Conservation (phyloP, 64 coral and sea anemone species). For the Porites lutea region DNA sequence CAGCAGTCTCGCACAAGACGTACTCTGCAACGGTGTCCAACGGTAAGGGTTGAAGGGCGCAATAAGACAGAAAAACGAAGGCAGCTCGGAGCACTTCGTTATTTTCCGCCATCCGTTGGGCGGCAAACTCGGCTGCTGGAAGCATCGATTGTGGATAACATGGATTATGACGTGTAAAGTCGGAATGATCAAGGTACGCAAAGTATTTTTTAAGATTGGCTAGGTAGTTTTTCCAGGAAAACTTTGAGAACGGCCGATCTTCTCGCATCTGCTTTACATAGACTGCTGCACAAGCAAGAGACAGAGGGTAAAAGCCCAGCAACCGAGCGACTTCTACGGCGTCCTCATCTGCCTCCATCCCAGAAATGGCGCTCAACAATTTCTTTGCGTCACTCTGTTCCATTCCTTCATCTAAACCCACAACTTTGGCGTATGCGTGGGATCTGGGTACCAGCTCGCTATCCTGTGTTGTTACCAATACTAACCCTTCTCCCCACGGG, state of each 20-base stretch:
- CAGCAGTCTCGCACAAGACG: slow-evolving; percentile 26
- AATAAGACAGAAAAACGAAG: slow-evolving; percentile 87
- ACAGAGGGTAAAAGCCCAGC: slow-evolving; percentile 82
- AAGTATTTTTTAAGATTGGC: slow-evolving; percentile 70
- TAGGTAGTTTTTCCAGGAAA: slow-evolving; percentile 77
- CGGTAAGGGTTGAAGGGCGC: slow-evolving; percentile 79
- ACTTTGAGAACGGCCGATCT: slow-evolving; percentile 75
- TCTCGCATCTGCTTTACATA: slow-evolving; percentile 80
- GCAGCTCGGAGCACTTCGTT: slow-evolving; percentile 67
- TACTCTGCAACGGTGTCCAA: slow-evolving; percentile 75
- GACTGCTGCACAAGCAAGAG: slow-evolving; percentile 90
- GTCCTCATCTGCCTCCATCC: slow-evolving; percentile 52
- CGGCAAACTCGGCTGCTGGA: slow-evolving; percentile 75
- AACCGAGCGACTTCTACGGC: slow-evolving; percentile 44
- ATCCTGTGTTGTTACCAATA: slow-evolving; percentile 89
- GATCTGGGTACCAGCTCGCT: slow-evolving; percentile 75
- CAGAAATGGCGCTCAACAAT: slow-evolving; percentile 60
- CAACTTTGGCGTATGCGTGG: slow-evolving; percentile 57
- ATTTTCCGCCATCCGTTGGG: slow-evolving; percentile 83
- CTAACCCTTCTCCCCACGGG: slow-evolving; percentile 74
- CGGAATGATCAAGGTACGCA: slow-evolving; percentile 75
- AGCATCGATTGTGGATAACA: slow-evolving; percentile 91
- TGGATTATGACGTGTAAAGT: slow-evolving; percentile 74
- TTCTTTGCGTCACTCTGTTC: slow-evolving; percentile 69
- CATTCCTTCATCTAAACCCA: slow-evolving; percentile 74